Evolutionary conservation across 2,888 invertebrate genomes (phyloP).

Genomic region (Acleris laterana): DNA sequence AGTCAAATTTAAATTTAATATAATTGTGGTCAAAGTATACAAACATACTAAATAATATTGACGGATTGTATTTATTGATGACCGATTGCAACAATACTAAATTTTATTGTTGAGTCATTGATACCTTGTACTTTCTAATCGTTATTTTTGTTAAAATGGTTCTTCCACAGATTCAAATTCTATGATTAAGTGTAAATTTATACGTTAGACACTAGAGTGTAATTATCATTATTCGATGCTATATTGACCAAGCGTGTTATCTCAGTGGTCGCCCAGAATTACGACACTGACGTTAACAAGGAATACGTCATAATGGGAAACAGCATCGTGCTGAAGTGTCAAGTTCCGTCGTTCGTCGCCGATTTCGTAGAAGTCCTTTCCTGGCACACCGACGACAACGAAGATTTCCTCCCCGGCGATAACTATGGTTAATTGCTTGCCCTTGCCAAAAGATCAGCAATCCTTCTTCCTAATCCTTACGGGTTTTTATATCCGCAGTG

Average conservation of each 20-base stretch:
- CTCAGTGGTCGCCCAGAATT: slow-evolving; percentile 91
- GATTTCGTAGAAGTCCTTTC: slow-evolving; percentile 93
- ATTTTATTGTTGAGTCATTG: not conserved
- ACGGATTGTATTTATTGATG: too few species aligned
- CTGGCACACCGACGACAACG: slow-evolving; percentile 91
- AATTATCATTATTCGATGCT: not conserved
- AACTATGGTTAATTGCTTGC: slow-evolving; percentile 80
- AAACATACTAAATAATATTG: too few species aligned
- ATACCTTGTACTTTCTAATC: not conserved
- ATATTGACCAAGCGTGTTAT: slow-evolving; percentile 35
- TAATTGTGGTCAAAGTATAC: too few species aligned
- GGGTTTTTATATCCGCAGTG: slow-evolving; percentile 82
- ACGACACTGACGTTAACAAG: slow-evolving; percentile 93
- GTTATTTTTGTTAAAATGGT: slow-evolving; percentile 8
- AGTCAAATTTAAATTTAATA: too few species aligned
- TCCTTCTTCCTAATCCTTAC: slow-evolving; percentile 38
- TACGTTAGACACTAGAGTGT: not conserved
- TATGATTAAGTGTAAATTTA: not conserved
- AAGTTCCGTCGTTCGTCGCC: slow-evolving; percentile 93
- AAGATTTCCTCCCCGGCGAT: slow-evolving; percentile 87
- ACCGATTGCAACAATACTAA: not conserved
- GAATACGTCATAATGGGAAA: slow-evolving; percentile 93
- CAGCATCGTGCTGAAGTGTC: slow-evolving; percentile 91
- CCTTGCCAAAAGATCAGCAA: slow-evolving; percentile 31
- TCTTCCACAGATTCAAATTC: slow-evolving; percentile 16